Conservation (phyloP, 2,797 vertebrate species). For the Pogonophryne albipinna region DNA sequence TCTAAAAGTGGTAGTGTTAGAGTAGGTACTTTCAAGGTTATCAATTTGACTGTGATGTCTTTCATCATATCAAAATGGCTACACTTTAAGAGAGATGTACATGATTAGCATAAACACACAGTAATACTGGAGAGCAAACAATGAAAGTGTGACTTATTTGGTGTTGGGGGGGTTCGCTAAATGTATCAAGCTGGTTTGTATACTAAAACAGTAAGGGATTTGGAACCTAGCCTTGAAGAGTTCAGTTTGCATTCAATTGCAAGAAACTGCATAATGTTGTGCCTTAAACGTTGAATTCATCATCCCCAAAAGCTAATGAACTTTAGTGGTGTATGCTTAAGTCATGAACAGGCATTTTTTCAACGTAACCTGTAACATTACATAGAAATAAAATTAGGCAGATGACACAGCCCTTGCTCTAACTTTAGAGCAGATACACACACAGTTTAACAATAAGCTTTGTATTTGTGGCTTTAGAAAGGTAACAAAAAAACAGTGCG, state of each 20-base stretch:
- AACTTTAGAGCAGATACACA: neutral
- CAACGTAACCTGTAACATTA: neutral
- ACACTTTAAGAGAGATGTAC: conserved; percentile 18
- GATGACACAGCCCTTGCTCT: neutral
- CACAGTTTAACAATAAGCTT: neutral
- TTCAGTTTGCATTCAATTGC: too few relatives aligned
- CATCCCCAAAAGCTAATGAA: neutral
- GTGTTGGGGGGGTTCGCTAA: too few relatives aligned
- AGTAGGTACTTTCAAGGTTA: conserved; percentile 18
- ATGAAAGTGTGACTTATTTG: neutral
- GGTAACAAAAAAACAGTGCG: neutral
- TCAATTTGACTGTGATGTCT: conserved; percentile 21
- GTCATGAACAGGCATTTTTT: neutral
- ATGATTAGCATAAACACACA: conserved; percentile 49
- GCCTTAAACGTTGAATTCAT: too few relatives aligned
- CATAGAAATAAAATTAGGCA: neutral
- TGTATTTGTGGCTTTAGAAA: neutral
- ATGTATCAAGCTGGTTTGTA: too few relatives aligned
- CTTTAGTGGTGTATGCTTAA: neutral
- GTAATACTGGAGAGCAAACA: conserved; percentile 31
- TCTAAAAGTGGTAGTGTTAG: conserved; percentile 12
- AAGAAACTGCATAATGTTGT: too few relatives aligned
- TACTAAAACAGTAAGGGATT: too few relatives aligned
- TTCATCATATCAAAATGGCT: conserved; percentile 23
- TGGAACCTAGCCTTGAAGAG: too few relatives aligned